Conservation (phyloP, 2,797 vertebrate species). For the Manis pentadactyla region DNA sequence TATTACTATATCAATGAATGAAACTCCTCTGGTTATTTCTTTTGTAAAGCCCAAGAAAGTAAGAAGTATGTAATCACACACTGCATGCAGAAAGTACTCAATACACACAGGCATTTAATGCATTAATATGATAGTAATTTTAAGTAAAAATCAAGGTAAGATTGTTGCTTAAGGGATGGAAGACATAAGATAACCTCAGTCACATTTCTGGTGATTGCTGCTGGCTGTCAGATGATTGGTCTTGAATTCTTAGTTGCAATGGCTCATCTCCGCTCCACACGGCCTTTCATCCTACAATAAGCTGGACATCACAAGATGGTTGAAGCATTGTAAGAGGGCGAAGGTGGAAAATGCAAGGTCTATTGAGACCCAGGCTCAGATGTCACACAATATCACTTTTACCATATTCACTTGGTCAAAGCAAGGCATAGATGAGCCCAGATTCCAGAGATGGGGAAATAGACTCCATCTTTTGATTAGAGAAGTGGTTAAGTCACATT, state of each 20-base stretch:
- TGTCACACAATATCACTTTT: neutral
- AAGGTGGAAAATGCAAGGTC: neutral
- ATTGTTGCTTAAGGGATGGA: neutral
- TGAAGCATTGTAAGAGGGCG: neutral
- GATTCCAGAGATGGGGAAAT: neutral
- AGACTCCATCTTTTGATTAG: neutral
- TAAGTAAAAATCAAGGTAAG: constrained; percentile 2
- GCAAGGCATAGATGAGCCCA: neutral
- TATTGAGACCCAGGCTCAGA: neutral
- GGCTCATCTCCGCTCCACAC: neutral
- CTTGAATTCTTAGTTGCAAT: neutral
- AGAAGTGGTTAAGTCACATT: neutral
- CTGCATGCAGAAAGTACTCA: neutral
- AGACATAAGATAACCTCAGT: neutral
- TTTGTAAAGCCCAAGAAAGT: neutral
- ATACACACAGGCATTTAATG: neutral
- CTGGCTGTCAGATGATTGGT: neutral
- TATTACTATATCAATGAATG: neutral
- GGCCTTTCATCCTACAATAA: neutral
- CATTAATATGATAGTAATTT: neutral
- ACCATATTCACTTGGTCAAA: neutral
- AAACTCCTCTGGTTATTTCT: neutral
- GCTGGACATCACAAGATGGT: neutral
- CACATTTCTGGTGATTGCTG: neutral
- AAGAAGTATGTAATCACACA: neutral